Base-by-base conservation (phyloP, 1,140 invertebrate genomes). In the Drosophila willistoni region DNA sequence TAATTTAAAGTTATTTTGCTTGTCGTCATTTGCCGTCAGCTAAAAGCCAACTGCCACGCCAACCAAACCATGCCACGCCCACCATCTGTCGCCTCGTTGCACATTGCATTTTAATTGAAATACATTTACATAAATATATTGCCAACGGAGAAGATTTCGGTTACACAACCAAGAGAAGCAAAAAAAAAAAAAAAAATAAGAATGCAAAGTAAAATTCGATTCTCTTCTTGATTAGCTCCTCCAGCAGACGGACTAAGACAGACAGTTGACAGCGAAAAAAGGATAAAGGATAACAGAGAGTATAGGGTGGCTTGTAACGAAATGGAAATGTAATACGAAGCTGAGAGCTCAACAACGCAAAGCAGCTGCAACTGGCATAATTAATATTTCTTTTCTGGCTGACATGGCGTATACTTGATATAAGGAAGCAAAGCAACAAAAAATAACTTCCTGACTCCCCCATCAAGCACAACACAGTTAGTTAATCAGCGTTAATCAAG, bases 1-100 rank as follows among this genome's bases (percentile, higher is more conserved):
- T 87, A 87, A 87, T 87, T 87, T 89, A 87, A 87, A 89, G 84
- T 87, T 87, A 87, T 87, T 87, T 89, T 75, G 68, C 80, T 82
- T 89, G 84, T 75, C 66, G 77, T 55, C 73, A 55, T 51, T 51
- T 51, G 44, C 44, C 44, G 65, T 44, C 59, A 39, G 47, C 44
- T 73, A 61, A 64, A 64, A 59, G 61, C 59, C 63, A 64, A 54
- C 73, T 22, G 44, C 55, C 42, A 51, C 44, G 29, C 41, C 55
- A 6, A 42, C 9, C 2, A 14, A n/a, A 22, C 64, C 76, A 17
- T 59, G 68, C 47, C 82, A 51, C 44, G 17, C 44, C 44, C 44
- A 51, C 44, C 17, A 19, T 51, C 44, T 22, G 44, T 51, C 44
- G 17, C 44, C 44, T 12, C 44, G 44, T 22, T 51, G 44, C 64